Evolutionary conservation across 2,113 vertebrate species (phyloP), one percentile per base, ranked within the genome.

Genomic region (Nettapus auritus): DNA sequence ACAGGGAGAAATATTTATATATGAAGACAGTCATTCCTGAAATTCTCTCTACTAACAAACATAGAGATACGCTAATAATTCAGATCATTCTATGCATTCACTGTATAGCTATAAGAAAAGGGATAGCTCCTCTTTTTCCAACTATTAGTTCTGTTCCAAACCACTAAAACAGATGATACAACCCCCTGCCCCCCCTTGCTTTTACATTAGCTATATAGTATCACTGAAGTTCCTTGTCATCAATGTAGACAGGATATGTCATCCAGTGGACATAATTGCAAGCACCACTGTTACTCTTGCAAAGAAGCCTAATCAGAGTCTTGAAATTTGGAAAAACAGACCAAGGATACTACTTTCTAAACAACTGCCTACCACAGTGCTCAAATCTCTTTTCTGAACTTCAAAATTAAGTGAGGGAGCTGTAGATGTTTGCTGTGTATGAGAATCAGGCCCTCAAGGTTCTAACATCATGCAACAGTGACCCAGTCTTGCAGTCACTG

Each of bases 181-280:
- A 46, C 9, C 44, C 16, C 42, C 42, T 42, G 6, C 42, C 42
- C 4, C 44, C 44, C 44, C 18, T 19, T 57, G 44, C 34, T 76
- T 90, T 81, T 74, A 83, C 79, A 91, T 70, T 38, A 46, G 52
- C 38, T 76, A 44, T 46, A 81, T 28, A 83, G 0, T 52, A 82
- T 64, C 64, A 60, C 66, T 91, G 33, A 93, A 88, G 68, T 28
- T 91, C 40, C 73, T 91, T 90, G 48, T 40, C 66, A 83, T 40
- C 0, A 0, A 62, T 33, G 73, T 44, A 86, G 94, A 90, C 42
- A 92, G 80, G 63, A 89, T 59, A 52, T 59, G 55, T 94, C 44
- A 40, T 76, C 93, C 75, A 57, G n/a, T 59, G 89, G 88, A 80
- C 28, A 76, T 62, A 96, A 94, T 85, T 75, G 94, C 50, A 91